Conservation (phyloP, 2,888 invertebrate genomes). For the Emmelina monodactyla region DNA sequence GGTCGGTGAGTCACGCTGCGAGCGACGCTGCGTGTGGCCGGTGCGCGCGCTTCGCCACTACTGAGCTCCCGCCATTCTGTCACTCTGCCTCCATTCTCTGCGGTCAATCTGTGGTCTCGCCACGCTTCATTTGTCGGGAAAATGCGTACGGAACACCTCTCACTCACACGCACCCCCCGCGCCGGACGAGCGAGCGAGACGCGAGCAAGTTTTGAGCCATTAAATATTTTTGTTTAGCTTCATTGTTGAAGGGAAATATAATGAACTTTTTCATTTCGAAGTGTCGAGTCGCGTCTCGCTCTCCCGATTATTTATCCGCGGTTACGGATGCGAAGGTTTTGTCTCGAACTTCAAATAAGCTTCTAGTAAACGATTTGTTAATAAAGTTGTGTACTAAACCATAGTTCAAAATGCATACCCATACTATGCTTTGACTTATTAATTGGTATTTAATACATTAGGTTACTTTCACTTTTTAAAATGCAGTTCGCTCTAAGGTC, state of each 20-base stretch:
- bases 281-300: conserved; percentile 25
- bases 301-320: conserved; percentile 20
- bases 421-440: no score
- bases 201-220: conserved; percentile 49
- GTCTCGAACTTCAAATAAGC: no score
- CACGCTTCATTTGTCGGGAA: conserved; percentile 68
- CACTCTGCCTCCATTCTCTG: conserved; percentile 66
- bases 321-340: conserved; percentile 20
- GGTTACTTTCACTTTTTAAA: no score
- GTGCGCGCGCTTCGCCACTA: conserved; percentile 49
- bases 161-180: conserved; percentile 24
- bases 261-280: conserved; percentile 54
- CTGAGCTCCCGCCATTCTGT: conserved; percentile 64
- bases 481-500: no score
- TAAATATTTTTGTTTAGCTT: conserved; percentile 59
- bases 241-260: conserved; percentile 59
- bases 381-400: no score
- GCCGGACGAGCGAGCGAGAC: conserved; percentile 32
- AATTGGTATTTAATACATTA: no score
- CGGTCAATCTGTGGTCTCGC: conserved; percentile 67
- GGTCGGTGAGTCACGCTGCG: not conserved
- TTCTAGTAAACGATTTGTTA: no score
- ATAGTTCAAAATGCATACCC: no score
- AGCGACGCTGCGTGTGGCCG: conserved; percentile 16
- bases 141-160: conserved; percentile 45